These are phyloP conservation scores for Xyrauchen texanus DNA, from an alignment of 2,113 vertebrate genomes.

Conservation along the genomic window DNA sequence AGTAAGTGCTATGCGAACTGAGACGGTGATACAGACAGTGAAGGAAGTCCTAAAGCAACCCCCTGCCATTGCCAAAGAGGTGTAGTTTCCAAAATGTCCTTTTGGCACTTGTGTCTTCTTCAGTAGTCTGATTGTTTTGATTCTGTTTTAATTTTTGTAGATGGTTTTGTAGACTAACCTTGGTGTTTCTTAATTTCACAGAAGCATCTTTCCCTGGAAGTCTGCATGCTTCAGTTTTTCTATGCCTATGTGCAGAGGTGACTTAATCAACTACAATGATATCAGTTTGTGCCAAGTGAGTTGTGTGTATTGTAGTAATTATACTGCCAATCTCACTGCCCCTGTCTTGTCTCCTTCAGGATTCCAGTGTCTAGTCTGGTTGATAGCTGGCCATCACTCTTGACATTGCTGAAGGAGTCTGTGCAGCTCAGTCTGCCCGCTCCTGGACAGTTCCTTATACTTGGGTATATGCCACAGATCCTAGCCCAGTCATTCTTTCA, in stretches of 20 bases:
- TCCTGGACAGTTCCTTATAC: constrained; percentile 93
- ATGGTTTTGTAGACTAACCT: neutral
- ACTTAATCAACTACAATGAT: constrained; percentile 54
- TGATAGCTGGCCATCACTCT: constrained; percentile 92
- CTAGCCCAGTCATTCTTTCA: constrained; percentile 1
- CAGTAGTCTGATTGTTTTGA: neutral
- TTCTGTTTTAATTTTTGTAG: neutral
- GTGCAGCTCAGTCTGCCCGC: constrained; percentile 91
- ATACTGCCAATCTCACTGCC: too few relatives aligned
- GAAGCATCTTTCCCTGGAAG: constrained; percentile 97
- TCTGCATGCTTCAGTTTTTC: constrained; percentile 99
- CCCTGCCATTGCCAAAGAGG: constrained; percentile 95
- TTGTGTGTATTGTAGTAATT: too few relatives aligned
- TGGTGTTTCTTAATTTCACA: constrained; percentile 62
- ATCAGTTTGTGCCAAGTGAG: too few relatives aligned
- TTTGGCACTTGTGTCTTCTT: neutral
- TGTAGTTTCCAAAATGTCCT: constrained; percentile 47
- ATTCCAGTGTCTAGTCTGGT: constrained; percentile 93
- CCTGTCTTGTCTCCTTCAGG: constrained; percentile 66
- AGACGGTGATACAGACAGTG: constrained; percentile 97
- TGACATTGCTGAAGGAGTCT: constrained; percentile 93
- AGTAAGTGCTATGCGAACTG: constrained; percentile 95
- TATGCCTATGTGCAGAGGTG: constrained; percentile 98
- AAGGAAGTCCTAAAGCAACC: constrained; percentile 98
- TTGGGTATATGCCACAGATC: constrained; percentile 79